These are phyloP conservation scores for Astur gentilis DNA, from an alignment of 2,113 vertebrate genomes.

Conservation along the genomic window DNA sequence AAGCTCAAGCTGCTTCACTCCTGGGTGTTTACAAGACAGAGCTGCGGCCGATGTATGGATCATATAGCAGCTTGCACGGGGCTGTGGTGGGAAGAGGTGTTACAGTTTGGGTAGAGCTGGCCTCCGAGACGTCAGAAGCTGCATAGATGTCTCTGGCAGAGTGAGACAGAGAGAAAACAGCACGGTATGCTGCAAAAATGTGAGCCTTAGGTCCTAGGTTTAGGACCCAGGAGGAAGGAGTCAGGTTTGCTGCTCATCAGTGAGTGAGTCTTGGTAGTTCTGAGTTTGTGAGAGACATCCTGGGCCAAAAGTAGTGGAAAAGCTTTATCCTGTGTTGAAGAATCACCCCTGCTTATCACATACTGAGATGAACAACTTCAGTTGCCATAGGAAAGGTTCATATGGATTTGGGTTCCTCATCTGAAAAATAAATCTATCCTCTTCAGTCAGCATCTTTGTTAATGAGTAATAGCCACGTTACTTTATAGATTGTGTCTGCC, in stretches of 20 bases:
- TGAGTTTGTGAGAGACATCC: neutral
- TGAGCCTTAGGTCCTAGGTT: neutral
- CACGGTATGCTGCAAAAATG: fast-evolving
- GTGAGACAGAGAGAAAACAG: neutral
- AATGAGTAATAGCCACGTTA: neutral
- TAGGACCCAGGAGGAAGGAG: neutral
- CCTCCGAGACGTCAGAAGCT: neutral
- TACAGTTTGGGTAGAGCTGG: neutral
- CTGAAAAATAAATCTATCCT: neutral
- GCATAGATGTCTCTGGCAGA: neutral
- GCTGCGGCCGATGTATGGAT: neutral
- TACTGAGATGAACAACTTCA: neutral
- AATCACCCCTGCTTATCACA: neutral
- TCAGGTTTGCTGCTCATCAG: neutral
- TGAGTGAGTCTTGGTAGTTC: neutral
- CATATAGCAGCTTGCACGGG: neutral
- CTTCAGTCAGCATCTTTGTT: neutral
- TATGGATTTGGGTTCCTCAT: neutral
- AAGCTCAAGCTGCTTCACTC: neutral
- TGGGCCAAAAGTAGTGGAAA: neutral
- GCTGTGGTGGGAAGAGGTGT: neutral
- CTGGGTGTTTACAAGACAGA: neutral
- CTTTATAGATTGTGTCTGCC: neutral
- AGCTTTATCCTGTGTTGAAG: neutral
- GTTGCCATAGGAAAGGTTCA: neutral